Base-by-base conservation (phyloP, 2,888 invertebrate genomes). In the Drosophila picticornis region DNA sequence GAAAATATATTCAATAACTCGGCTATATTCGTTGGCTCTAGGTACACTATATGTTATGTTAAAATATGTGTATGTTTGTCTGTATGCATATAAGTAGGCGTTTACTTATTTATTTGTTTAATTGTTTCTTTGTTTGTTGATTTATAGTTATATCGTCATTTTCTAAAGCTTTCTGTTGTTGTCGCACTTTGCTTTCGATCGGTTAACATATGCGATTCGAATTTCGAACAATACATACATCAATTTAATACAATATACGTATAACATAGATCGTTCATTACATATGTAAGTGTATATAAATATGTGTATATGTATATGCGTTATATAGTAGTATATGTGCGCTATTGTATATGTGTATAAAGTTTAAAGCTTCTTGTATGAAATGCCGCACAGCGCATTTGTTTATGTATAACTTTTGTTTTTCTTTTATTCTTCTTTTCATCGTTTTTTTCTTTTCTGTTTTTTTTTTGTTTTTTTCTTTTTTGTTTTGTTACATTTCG, bases 321-420 rank as follows among this genome's bases (percentile, higher is more conserved):
- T 58, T 72, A 65, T 57, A 63, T 48, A 75, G 38, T 50, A 46
- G 31, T 55, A 43, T 55, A 31, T 31, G 19, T 38, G 52, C 31
- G 38, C 25, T 31, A 36, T 53, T 34, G 40, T 66, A 73, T 66
- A 27, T 52, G n/a, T 69, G 57, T 80, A 81, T 74, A 66, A 81
- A 82, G 65, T 76, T 80, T 81, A 80, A 80, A 80, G 79, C 79
- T 80, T 81, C 52, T 80, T 67, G 55, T 78, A 62, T 81, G 52
- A 79, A 81, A 79, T 81, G 79, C 81, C 64, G 64, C 81, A 73
- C 82, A 79, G 79, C 65, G 81, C 79, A 78, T 79, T 81, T 56
- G 55, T 60, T 56, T 62, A 48, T 62, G n/a, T 55, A 63, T 31
- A 55, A 31, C 61, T 46, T 55, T 50, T 61, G 22, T 46, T 32